These are phyloP conservation scores for Marmota monax DNA, from an alignment of 2,113 vertebrate species.

Conservation along the genomic window DNA sequence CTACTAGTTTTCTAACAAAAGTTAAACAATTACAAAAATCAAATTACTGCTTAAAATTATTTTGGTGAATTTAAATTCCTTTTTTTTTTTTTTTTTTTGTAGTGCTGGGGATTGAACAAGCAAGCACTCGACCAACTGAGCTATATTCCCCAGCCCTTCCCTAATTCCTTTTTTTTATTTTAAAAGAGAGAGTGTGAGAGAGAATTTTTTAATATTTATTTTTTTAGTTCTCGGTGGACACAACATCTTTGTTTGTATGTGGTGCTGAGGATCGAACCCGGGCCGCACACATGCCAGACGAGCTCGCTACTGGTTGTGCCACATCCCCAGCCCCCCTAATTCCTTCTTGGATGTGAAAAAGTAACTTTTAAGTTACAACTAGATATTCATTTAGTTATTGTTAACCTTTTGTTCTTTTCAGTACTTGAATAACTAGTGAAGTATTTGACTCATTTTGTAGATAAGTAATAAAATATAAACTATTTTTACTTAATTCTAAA, in stretches of 20 bases:
- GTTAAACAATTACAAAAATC: conserved; percentile 17
- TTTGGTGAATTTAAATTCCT: not conserved
- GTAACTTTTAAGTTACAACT: not conserved
- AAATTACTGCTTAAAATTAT: conserved; percentile 35
- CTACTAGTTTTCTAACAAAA: conserved; percentile 28
- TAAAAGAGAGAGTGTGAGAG: too few species aligned
- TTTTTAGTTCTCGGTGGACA: too few species aligned
- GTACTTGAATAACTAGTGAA: not conserved
- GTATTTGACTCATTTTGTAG: not conserved
- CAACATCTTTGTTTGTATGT: too few species aligned
- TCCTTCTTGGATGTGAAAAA: conserved; percentile 13
- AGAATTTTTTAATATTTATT: too few species aligned
- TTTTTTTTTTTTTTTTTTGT: too few species aligned
- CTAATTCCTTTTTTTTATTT: not conserved
- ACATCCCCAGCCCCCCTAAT: too few species aligned
- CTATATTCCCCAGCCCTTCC: too few species aligned
- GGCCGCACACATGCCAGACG: too few species aligned
- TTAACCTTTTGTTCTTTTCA: not conserved
- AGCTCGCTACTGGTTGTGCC: too few species aligned
- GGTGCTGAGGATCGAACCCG: too few species aligned
- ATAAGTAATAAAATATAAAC: not conserved
- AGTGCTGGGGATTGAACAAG: too few species aligned
- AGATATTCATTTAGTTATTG: not conserved
- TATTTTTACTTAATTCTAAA: not conserved
- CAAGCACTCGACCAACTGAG: too few species aligned